Evolutionary conservation across 2,113 vertebrate species (phyloP).

Genomic region (Xiphophorus maculatus): DNA sequence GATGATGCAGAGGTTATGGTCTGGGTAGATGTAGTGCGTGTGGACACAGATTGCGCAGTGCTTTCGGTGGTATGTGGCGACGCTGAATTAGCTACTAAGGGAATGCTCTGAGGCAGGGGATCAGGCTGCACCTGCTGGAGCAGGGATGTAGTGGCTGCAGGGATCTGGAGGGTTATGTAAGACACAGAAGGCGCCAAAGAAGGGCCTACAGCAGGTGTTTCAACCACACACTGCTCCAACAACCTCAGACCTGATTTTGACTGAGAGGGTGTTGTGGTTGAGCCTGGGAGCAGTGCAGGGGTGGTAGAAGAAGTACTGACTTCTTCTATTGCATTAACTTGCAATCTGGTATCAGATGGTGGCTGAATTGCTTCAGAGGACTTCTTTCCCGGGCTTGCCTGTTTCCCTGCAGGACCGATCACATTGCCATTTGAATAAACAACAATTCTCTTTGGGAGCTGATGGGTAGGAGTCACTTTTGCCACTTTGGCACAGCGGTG

Average conservation of each 20-base stretch:
- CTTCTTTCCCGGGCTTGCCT: constrained; percentile 86
- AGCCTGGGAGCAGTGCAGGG: constrained; percentile 74
- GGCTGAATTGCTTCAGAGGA: constrained; percentile 87
- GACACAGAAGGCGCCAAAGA: constrained; percentile 75
- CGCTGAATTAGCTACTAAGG: constrained; percentile 50
- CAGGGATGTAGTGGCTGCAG: constrained; percentile 65
- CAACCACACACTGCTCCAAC: constrained; percentile 76
- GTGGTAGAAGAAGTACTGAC: constrained; percentile 78
- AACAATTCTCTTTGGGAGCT: constrained; percentile 91
- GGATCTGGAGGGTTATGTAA: constrained; percentile 80
- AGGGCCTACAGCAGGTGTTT: constrained; percentile 54
- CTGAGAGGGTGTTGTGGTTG: constrained; percentile 77
- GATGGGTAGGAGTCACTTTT: constrained; percentile 88
- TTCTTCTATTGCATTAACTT: constrained; percentile 75
- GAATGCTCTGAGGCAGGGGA: constrained; percentile 52
- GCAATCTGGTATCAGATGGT: constrained; percentile 84
- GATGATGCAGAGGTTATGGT: constrained; percentile 35
- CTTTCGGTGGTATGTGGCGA: constrained; percentile 40
- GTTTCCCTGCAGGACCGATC: constrained; percentile 82
- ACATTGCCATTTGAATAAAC: constrained; percentile 91
- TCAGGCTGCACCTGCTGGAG: constrained; percentile 66
- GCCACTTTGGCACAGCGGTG: constrained; percentile 88
- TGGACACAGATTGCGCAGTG: constrained; percentile 28
- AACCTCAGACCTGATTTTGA: constrained; percentile 77
- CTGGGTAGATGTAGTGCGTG: constrained; percentile 38